Evolutionary conservation across 1,140 invertebrate genomes (phyloP).

Genomic region (Drosophila prosaltans): DNA sequence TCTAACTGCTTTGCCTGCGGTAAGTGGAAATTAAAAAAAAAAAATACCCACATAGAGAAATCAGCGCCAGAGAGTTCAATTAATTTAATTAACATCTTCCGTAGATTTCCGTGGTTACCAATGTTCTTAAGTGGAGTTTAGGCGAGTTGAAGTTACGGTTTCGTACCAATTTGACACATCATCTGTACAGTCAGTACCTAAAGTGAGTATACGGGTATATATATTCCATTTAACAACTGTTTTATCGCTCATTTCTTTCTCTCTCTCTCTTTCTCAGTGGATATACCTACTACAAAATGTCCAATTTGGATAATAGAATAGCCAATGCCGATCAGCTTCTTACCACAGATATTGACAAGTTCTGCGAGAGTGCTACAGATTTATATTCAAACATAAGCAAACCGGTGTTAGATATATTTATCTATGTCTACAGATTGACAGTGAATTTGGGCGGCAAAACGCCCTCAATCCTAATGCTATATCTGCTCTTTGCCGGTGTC

Average conservation of each 20-base stretch:
- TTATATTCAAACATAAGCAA: conserved; percentile 99
- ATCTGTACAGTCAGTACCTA: conserved; percentile 96
- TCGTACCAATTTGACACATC: conserved; percentile 92
- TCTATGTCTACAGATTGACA: conserved; percentile 96
- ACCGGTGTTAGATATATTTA: conserved; percentile 95
- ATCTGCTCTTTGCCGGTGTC: conserved; percentile 92
- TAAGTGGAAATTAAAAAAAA: conserved; percentile 83
- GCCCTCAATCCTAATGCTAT: conserved; percentile 92
- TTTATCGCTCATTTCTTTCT: background rate
- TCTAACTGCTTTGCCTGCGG: conserved; percentile 91
- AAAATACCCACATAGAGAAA: no score
- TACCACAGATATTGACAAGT: conserved; percentile 98
- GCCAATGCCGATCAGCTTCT: conserved; percentile 98
- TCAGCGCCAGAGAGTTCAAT: background rate
- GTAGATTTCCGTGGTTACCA: conserved; percentile 95
- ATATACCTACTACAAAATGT: conserved; percentile 99
- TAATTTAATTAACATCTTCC: conserved; percentile 60
- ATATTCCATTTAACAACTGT: conserved; percentile 22
- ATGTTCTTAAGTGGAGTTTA: conserved; percentile 96
- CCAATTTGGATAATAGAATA: conserved; percentile 96
- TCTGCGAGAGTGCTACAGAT: conserved; percentile 97
- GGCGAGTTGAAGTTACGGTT: conserved; percentile 96
- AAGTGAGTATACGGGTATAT: conserved; percentile 87
- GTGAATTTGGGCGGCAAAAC: conserved; percentile 93
- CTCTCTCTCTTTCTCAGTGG: conserved; percentile 85